Conservation (phyloP, 2,113 vertebrate genomes). For the Esox niger region DNA sequence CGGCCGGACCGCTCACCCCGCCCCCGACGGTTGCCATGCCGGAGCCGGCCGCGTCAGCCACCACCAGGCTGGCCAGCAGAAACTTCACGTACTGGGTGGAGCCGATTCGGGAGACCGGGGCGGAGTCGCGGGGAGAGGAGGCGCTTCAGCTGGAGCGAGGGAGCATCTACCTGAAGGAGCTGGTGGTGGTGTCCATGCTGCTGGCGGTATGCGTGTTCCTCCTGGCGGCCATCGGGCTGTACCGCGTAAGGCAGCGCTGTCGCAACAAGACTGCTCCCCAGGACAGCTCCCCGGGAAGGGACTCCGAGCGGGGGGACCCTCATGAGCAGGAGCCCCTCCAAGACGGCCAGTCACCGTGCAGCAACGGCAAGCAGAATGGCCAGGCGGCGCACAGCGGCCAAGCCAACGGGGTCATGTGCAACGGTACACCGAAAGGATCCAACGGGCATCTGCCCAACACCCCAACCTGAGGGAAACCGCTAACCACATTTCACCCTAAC, state of each 20-base stretch:
- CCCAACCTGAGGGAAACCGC: constrained; percentile 57
- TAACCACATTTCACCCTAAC: background rate
- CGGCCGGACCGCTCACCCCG: background rate
- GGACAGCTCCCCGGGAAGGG: constrained; percentile 8
- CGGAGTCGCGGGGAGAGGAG: constrained; percentile 9
- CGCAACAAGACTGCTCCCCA: constrained; percentile 48
- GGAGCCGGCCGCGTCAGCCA: background rate
- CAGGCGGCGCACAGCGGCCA: constrained; percentile 24
- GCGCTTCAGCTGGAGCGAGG: constrained; percentile 3
- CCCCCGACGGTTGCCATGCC: background rate
- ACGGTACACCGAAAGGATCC: constrained; percentile 43
- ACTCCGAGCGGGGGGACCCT: constrained; percentile 23
- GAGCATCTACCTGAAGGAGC: constrained; percentile 61
- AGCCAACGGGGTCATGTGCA: constrained; percentile 36
- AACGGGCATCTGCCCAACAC: constrained; percentile 71
- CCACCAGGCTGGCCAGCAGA: constrained; percentile 7
- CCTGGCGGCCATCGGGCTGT: constrained; percentile 52
- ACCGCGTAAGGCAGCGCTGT: constrained; percentile 43
- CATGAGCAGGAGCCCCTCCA: constrained; percentile 54
- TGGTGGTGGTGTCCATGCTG: constrained; percentile 65
- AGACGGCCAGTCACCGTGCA: constrained; percentile 11
- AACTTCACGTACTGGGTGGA: constrained; percentile 17
- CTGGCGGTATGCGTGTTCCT: constrained; percentile 60
- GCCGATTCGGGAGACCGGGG: constrained; percentile 6
- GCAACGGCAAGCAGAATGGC: constrained; percentile 34